Evolutionary conservation across 2,888 invertebrate genomes (phyloP), one percentile per base, ranked within the genome.

Genomic region (Troides helena): DNA sequence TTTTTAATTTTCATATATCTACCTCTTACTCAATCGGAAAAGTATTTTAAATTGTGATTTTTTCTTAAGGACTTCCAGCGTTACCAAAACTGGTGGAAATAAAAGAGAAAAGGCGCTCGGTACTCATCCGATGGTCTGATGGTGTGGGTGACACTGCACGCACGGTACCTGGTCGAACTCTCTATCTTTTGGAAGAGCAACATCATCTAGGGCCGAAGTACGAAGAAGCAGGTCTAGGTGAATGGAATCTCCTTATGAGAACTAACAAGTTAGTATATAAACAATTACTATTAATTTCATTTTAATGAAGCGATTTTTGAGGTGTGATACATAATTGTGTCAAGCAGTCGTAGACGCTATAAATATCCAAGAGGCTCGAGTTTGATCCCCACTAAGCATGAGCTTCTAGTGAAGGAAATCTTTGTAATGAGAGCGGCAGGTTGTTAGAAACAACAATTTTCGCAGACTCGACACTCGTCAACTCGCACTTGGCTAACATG

Each of bases 141-240:
- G 92, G 90, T 0, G 90, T 92, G 0, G 91, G 90, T 18, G 92
- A 92, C 61, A 73, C 82, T 1, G 90, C 91, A 0, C 85, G 92
- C 70, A 86, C 90, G 0, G 90, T 92, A 0, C 85, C 90, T 14
- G 92, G 87, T 1, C 78, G 83, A 14, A 85, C 94, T 0, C 81
- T 95, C 46, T 95, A 94, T 77, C 83, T 95, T 23, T 84, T 96
- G 2, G 95, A 96, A 82, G 95, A 95, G 75, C 94, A 96, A 67
- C 95, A 95, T 74, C 95, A 96, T 75, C 87, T 95, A 17, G 96
- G 96, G 0, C 94, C 94, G 0, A 92, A 94, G 66, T 96, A 95
- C 77, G 92, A 94, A 62, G 94, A 94, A 72, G 92, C 94, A 0
- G 93, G 94, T 74, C 89, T 96, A 69, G 94, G 95, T 46, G 91